phyloP scores from a whole-genome alignment of 1,140 invertebrate species.

The Drosophila teissieri region DNA sequence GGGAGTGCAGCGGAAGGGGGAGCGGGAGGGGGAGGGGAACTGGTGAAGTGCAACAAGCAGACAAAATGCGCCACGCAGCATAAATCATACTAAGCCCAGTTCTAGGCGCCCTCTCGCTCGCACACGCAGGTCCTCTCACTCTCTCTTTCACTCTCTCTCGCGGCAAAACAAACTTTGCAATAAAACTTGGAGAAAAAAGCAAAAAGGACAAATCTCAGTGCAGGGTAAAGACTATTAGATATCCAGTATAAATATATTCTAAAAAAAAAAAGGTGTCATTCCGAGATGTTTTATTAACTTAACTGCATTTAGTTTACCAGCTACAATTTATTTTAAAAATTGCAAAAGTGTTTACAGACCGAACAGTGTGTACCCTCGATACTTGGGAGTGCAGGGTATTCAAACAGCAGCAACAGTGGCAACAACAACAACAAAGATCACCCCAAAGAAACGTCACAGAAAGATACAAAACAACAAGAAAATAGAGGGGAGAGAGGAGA shows the following conservation, averaged over 20 bases:
- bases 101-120: conserved; percentile 1
- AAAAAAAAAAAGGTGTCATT: too few species aligned
- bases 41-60: conserved; percentile 58
- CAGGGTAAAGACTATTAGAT: neutral
- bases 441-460: conserved; percentile 18
- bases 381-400: conserved; percentile 14
- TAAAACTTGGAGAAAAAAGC: conserved; percentile 45
- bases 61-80: conserved; percentile 70
- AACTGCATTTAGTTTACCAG: too few species aligned
- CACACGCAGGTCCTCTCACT: neutral
- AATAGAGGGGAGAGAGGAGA: neutral
- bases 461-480: neutral
- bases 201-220: neutral
- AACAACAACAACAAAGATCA: conserved; percentile 13
- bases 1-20: too few species aligned
- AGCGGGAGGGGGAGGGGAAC: neutral
- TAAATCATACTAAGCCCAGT: conserved; percentile 70
- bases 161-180: conserved; percentile 71
- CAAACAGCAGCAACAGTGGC: conserved; percentile 22
- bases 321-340: too few species aligned
- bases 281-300: too few species aligned
- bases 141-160: too few species aligned
- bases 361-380: neutral
- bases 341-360: too few species aligned
- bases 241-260: neutral